Percentiles rank a stretch among this genome's conserved stretches.
These are phyloP conservation scores for Urophycis tenuis DNA, from an alignment of 2,797 vertebrate species.

Conservation along the genomic window DNA sequence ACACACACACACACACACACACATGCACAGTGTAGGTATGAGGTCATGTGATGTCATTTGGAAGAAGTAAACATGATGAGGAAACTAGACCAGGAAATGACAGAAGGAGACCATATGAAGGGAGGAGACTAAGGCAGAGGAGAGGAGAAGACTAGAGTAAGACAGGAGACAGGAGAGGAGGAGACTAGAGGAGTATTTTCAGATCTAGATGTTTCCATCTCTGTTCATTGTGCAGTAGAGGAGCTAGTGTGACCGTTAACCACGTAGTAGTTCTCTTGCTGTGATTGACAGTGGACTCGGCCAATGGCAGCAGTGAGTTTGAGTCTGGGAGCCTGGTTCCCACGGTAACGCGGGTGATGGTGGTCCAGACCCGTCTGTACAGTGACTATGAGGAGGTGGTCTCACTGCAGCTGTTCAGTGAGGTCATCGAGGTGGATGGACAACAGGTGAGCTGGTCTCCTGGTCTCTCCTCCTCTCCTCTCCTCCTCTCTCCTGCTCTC, in stretches of 20 bases:
- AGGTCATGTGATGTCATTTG: too few relatives aligned
- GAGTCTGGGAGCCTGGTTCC: constrained; percentile 70
- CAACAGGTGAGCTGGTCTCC: constrained; percentile 69
- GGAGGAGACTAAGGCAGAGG: not conserved
- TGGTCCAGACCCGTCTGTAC: constrained; percentile 79
- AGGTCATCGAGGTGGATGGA: constrained; percentile 86
- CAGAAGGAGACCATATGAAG: not conserved
- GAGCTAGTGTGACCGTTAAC: not conserved
- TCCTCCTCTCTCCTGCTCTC: too few relatives aligned
- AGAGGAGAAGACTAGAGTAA: too few relatives aligned
- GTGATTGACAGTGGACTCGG: constrained; percentile 68
- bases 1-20: too few relatives aligned
- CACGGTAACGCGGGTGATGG: constrained; percentile 81
- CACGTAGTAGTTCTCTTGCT: not conserved
- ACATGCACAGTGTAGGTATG: too few relatives aligned
- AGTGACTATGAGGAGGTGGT: constrained; percentile 74
- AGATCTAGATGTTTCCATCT: too few relatives aligned
- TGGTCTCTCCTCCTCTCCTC: not conserved
- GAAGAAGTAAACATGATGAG: too few relatives aligned
- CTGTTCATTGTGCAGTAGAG: too few relatives aligned
- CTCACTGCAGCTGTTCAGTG: constrained; percentile 81
- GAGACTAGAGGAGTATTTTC: too few relatives aligned
- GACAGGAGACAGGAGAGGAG: too few relatives aligned
- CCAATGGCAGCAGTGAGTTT: constrained; percentile 61
- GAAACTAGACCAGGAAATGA: not conserved